phyloP scores from a whole-genome alignment of 2,113 vertebrate species.

The Pipra filicauda region DNA sequence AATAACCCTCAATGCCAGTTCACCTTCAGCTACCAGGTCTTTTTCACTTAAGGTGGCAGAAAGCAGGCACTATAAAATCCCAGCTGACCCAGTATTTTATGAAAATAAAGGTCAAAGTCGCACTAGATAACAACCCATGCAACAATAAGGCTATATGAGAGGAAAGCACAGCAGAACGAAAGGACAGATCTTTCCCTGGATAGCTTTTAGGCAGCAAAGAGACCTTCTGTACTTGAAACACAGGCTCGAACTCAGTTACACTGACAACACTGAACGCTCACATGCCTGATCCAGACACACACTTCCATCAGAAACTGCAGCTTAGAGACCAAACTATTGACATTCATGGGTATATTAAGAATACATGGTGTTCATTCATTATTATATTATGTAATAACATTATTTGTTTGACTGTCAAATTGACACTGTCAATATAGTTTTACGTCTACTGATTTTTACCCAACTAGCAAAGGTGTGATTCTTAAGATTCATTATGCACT shows the following conservation, averaged over 20 bases:
- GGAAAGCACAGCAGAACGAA: not conserved
- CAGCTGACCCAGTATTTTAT: not conserved
- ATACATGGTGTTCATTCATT: not conserved
- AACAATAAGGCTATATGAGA: not conserved
- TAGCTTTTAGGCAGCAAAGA: not conserved
- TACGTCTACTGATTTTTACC: not conserved
- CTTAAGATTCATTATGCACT: no score
- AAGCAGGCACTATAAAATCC: not conserved
- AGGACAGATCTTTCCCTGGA: not conserved
- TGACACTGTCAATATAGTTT: not conserved
- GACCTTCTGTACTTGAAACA: not conserved
- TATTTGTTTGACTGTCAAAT: not conserved
- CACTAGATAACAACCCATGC: not conserved
- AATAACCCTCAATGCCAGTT: not conserved
- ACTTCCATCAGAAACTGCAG: not conserved
- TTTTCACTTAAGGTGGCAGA: not conserved
- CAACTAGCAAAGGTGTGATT: not conserved
- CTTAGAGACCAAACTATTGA: not conserved
- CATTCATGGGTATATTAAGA: not conserved
- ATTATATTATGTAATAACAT: not conserved
- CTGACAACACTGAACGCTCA: accelerated
- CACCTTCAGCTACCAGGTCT: not conserved
- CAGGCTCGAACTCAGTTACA: not conserved
- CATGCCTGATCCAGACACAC: not conserved
- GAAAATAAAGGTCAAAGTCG: not conserved